Percentiles rank a stretch among this genome's conserved stretches.
Evolutionary conservation across 2,113 vertebrate genomes (phyloP).

Genomic region (Elachura formosa): DNA sequence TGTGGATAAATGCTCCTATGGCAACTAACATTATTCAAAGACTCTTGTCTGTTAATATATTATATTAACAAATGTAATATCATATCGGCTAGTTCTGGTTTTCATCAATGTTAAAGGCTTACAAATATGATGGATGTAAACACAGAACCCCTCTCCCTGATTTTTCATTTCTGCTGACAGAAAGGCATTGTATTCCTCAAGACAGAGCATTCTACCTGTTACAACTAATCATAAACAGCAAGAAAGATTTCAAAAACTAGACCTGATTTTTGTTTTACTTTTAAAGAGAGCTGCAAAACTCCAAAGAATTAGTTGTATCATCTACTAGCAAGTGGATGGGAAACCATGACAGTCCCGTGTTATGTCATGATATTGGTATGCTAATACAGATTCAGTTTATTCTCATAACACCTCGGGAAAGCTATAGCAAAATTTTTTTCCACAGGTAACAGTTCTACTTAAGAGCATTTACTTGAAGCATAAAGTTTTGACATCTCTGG

Average conservation of each 20-base stretch:
- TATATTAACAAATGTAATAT: constrained; percentile 30
- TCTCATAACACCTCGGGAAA: neutral
- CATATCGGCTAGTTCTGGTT: neutral
- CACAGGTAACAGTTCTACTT: neutral
- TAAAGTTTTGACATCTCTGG: neutral
- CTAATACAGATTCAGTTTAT: neutral
- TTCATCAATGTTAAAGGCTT: neutral
- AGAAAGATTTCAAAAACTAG: neutral
- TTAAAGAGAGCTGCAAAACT: neutral
- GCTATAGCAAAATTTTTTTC: neutral
- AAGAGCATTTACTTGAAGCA: neutral
- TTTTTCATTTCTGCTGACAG: constrained; percentile 45
- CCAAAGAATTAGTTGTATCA: neutral
- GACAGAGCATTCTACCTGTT: neutral
- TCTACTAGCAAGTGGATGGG: neutral
- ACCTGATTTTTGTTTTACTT: neutral
- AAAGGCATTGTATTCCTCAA: constrained; percentile 1
- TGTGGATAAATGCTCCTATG: constrained; percentile 22
- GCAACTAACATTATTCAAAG: constrained; percentile 18
- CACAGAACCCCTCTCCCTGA: neutral
- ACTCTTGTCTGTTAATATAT: constrained; percentile 6
- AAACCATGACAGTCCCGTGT: neutral
- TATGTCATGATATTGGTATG: neutral
- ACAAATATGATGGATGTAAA: constrained; percentile 5
- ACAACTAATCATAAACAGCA: neutral